phyloP scores from a whole-genome alignment of 2,113 vertebrate genomes.

The Chrysemys picta region DNA sequence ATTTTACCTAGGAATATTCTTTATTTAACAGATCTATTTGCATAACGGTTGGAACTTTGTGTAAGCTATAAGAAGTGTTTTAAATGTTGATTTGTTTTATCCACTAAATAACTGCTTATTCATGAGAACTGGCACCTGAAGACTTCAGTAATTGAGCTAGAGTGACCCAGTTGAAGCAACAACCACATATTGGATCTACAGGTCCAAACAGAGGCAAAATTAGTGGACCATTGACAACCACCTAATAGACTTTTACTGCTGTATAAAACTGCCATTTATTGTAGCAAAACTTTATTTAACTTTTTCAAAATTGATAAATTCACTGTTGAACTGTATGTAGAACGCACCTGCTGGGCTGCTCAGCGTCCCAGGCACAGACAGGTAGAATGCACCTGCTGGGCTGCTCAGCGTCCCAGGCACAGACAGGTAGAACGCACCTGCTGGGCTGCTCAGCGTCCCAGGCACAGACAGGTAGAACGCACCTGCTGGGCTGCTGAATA shows the following conservation, averaged over 20 bases:
- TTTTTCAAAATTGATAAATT: neutral
- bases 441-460: neutral
- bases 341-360: fast-evolving
- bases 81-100: conserved; percentile 61
- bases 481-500: neutral
- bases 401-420: fast-evolving
- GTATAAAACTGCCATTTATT: neutral
- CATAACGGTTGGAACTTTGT: conserved; percentile 77
- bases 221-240: neutral
- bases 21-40: conserved; percentile 81
- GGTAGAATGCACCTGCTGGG: too few relatives aligned
- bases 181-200: neutral
- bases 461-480: too few relatives aligned
- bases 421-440: fast-evolving
- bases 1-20: conserved; percentile 83
- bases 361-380: too few relatives aligned
- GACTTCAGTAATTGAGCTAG: conserved; percentile 29
- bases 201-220: conserved; percentile 1
- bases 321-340: fast-evolving
- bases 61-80: conserved; percentile 32
- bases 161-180: conserved; percentile 19
- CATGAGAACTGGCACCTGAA: conserved; percentile 48
- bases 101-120: conserved; percentile 51
- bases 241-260: neutral
- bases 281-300: conserved; percentile 9